These are phyloP conservation scores for Ranitomeya variabilis DNA, from an alignment of 2,113 vertebrate genomes.

Conservation along the genomic window DNA sequence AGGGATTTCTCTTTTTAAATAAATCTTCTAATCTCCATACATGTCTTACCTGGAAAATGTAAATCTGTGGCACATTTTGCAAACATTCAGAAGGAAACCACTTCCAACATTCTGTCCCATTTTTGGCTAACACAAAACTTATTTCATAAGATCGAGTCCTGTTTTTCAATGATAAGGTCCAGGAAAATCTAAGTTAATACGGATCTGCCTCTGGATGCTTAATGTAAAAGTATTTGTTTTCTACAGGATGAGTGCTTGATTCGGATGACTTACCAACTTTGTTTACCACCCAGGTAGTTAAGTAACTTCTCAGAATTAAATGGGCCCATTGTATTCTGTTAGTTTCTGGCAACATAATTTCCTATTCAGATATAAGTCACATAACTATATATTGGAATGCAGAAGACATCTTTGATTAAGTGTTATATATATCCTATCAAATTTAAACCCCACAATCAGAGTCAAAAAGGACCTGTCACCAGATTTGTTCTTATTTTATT, in stretches of 20 bases:
- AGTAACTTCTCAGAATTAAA: constrained; percentile 11
- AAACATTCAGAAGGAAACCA: constrained; percentile 27
- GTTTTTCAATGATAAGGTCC: constrained; percentile 4
- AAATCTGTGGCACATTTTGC: neutral
- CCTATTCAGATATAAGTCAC: neutral
- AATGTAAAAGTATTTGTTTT: constrained; percentile 43
- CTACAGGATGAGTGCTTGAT: constrained; percentile 33
- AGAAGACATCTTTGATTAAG: neutral
- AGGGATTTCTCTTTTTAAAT: neutral
- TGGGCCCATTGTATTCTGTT: constrained; percentile 11
- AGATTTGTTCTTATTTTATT: too few species aligned
- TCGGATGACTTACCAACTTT: constrained; percentile 40
- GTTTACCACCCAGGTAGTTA: constrained; percentile 36
- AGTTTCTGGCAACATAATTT: constrained; percentile 6
- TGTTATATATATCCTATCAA: neutral
- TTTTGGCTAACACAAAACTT: neutral
- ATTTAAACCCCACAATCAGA: too few species aligned
- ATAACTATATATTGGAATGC: neutral
- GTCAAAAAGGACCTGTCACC: too few species aligned
- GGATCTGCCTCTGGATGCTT: constrained; percentile 35
- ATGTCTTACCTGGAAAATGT: constrained; percentile 18
- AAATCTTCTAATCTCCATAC: constrained; percentile 34
- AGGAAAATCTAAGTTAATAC: constrained; percentile 40
- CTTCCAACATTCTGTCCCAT: constrained; percentile 35
- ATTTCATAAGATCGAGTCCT: constrained; percentile 15